These are phyloP conservation scores for Platanista minor DNA, from an alignment of 2,113 vertebrate species.

Conservation along the genomic window DNA sequence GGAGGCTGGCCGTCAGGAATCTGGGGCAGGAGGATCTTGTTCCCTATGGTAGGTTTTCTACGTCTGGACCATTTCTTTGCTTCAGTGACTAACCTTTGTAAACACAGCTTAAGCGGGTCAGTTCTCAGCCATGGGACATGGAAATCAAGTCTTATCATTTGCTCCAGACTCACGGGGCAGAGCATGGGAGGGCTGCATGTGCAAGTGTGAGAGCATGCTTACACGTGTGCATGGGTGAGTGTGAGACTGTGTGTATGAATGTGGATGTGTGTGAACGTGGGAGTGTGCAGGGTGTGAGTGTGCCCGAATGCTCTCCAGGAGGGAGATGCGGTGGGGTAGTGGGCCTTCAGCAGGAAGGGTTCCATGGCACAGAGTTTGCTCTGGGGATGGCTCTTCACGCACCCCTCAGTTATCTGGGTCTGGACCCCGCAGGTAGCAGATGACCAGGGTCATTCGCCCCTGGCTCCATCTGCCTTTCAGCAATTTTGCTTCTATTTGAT, in stretches of 20 bases:
- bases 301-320: background rate
- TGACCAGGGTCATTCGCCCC: rapidly evolving
- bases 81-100: background rate
- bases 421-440: background rate
- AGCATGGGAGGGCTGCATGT: rapidly evolving
- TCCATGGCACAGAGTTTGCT: background rate
- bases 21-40: background rate
- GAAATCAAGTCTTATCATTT: no score
- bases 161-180: background rate
- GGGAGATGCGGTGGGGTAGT: rapidly evolving
- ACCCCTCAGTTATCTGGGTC: background rate
- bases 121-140: background rate
- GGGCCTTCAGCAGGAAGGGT: background rate
- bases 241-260: rapidly evolving
- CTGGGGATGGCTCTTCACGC: background rate
- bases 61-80: background rate
- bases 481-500: background rate
- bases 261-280: background rate
- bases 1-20: rapidly evolving
- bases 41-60: background rate
- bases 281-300: no score
- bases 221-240: background rate
- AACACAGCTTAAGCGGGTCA: background rate
- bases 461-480: rapidly evolving
- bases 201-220: background rate